These are phyloP conservation scores for Upupa epops DNA, from an alignment of 2,113 vertebrate genomes.

Conservation along the genomic window DNA sequence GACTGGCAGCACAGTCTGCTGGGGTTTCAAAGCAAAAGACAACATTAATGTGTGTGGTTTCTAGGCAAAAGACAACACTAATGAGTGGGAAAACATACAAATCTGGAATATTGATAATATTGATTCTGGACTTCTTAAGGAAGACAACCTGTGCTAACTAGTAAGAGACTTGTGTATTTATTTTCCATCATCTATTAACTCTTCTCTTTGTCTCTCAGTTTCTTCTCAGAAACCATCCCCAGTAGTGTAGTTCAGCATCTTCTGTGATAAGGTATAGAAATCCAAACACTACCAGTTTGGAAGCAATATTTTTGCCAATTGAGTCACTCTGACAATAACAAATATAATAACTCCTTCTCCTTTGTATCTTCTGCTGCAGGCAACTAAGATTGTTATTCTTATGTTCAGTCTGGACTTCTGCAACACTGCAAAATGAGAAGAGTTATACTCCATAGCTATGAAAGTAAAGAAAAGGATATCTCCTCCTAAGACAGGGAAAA, in stretches of 20 bases:
- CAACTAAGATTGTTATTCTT: not conserved
- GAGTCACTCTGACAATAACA: conserved; percentile 38
- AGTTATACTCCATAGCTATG: not conserved
- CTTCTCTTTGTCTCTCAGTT: not conserved
- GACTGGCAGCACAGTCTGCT: too few species aligned
- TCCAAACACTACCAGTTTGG: not conserved
- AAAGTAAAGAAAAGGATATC: not conserved
- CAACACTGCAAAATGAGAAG: not conserved
- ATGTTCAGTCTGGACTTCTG: not conserved
- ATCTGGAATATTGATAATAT: not conserved
- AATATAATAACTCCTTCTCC: conserved; percentile 24
- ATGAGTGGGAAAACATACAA: not conserved
- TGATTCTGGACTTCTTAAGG: not conserved
- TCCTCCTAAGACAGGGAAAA: not conserved
- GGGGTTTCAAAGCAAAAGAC: too few species aligned
- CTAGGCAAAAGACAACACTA: not conserved
- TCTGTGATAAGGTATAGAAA: not conserved
- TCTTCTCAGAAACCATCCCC: not conserved
- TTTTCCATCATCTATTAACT: not conserved
- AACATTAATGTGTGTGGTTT: not conserved
- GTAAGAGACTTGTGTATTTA: not conserved
- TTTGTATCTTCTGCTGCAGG: conserved; percentile 15
- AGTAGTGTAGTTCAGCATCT: not conserved
- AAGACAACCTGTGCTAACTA: not conserved
- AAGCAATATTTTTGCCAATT: conserved; percentile 38